Evolutionary conservation across 2,888 invertebrate species (phyloP).

Genomic region (Orthosia gothica): DNA sequence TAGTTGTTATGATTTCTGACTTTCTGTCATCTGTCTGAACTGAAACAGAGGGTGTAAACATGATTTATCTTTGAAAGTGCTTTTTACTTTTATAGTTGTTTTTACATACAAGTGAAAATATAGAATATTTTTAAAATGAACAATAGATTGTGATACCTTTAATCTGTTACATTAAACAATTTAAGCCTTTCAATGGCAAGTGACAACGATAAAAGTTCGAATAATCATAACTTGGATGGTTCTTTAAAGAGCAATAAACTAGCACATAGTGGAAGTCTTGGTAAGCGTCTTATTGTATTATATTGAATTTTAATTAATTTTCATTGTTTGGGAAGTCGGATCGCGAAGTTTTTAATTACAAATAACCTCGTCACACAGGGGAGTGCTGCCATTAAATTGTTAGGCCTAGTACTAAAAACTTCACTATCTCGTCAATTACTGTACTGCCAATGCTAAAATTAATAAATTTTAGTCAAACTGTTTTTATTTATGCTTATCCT

Average conservation of each 20-base stretch:
- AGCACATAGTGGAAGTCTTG: slow-evolving; percentile 80
- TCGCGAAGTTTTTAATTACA: slow-evolving; percentile 23
- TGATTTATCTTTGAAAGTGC: slow-evolving; percentile 73
- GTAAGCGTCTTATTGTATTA: slow-evolving; percentile 73
- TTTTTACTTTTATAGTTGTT: slow-evolving; percentile 74
- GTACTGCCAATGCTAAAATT: not conserved
- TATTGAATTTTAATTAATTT: slow-evolving; percentile 17
- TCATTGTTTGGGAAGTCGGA: not conserved
- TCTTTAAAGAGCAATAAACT: slow-evolving; percentile 84
- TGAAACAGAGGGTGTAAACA: slow-evolving; percentile 85
- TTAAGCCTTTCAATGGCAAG: slow-evolving; percentile 89
- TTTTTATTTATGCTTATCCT: not conserved
- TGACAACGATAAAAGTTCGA: slow-evolving; percentile 90
- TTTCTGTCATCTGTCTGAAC: slow-evolving; percentile 63
- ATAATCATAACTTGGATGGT: slow-evolving; percentile 88
- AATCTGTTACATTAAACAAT: slow-evolving; percentile 48
- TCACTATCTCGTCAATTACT: slow-evolving; percentile 30
- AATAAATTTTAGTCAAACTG: not conserved
- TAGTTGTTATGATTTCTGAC: slow-evolving; percentile 45
- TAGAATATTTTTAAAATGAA: slow-evolving; percentile 59
- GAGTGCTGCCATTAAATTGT: slow-evolving; percentile 60
- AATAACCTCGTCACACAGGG: slow-evolving; percentile 54
- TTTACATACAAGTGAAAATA: slow-evolving; percentile 64
- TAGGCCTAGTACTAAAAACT: slow-evolving; percentile 44
- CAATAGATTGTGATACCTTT: slow-evolving; percentile 64